phyloP scores from a whole-genome alignment of 2,113 vertebrate species.

The Chionis minor region DNA sequence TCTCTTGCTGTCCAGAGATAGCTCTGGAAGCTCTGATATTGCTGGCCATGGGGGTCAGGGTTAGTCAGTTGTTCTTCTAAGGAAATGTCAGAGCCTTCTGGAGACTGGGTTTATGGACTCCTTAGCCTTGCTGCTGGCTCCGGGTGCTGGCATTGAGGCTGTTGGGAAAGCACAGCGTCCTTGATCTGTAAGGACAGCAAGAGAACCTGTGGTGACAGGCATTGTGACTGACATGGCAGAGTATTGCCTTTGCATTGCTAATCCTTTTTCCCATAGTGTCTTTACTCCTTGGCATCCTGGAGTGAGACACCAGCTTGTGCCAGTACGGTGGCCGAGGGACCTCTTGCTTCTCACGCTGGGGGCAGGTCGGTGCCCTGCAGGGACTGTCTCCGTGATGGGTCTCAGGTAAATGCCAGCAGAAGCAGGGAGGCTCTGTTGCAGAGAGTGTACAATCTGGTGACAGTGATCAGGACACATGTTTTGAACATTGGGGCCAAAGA shows the following conservation, averaged over 20 bases:
- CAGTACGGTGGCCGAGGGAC: background rate
- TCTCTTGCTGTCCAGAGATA: background rate
- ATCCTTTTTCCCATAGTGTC: background rate
- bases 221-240: background rate
- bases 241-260: background rate
- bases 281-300: background rate
- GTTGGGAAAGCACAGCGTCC: background rate
- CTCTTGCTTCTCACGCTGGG: background rate
- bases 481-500: background rate
- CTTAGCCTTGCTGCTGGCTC: background rate
- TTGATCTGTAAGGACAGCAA: background rate
- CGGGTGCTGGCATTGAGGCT: background rate
- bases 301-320: background rate
- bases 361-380: background rate
- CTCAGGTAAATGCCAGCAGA: background rate
- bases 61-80: background rate
- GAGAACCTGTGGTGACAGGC: background rate
- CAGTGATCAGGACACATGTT: rapidly evolving
- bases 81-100: background rate
- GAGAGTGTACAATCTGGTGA: background rate
- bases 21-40: background rate
- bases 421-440: background rate
- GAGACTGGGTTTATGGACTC: background rate
- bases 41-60: background rate
- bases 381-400: background rate